Evolutionary conservation across 2,888 invertebrate species (phyloP).

Genomic region (Oligia latruncula): DNA sequence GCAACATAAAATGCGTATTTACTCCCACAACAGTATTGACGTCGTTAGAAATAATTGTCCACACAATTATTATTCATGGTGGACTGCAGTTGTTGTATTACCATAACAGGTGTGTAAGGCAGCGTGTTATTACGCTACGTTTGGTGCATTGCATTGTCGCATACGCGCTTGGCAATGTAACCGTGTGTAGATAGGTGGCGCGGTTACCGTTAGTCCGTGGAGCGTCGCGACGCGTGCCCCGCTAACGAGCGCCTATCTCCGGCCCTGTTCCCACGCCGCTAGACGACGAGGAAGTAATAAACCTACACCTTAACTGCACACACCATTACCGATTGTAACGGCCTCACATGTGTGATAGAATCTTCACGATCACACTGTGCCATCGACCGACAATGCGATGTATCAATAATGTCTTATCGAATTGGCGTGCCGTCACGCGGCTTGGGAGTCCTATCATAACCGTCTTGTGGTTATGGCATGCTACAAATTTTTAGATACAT

Average conservation of each 20-base stretch:
- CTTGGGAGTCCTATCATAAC: conserved; percentile 70
- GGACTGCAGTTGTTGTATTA: conserved; percentile 62
- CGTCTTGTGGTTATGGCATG: conserved; percentile 54
- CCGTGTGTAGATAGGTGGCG: conserved; percentile 56
- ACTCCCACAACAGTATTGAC: conserved; percentile 36
- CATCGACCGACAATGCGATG: conserved; percentile 70
- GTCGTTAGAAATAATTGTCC: conserved; percentile 61
- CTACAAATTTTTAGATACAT: conserved; percentile 55
- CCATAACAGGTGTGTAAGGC: conserved; percentile 67
- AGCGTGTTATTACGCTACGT: conserved; percentile 60
- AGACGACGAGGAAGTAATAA: conserved; percentile 88
- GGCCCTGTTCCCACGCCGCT: conserved; percentile 85
- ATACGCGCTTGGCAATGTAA: conserved; percentile 51
- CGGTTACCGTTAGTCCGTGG: conserved; percentile 69
- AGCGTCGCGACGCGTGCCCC: conserved; percentile 78
- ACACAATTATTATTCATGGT: conserved; percentile 61
- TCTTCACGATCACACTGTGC: conserved; percentile 77
- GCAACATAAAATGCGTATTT: conserved; percentile 38
- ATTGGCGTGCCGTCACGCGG: conserved; percentile 74
- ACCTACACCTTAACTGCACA: conserved; percentile 89
- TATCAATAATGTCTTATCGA: conserved; percentile 87
- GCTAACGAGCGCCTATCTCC: conserved; percentile 88
- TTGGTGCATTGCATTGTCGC: conserved; percentile 65
- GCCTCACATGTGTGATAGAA: conserved; percentile 83
- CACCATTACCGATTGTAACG: conserved; percentile 88